These are phyloP conservation scores for Anolis sagrei DNA, from an alignment of 2,113 vertebrate species.

Conservation along the genomic window DNA sequence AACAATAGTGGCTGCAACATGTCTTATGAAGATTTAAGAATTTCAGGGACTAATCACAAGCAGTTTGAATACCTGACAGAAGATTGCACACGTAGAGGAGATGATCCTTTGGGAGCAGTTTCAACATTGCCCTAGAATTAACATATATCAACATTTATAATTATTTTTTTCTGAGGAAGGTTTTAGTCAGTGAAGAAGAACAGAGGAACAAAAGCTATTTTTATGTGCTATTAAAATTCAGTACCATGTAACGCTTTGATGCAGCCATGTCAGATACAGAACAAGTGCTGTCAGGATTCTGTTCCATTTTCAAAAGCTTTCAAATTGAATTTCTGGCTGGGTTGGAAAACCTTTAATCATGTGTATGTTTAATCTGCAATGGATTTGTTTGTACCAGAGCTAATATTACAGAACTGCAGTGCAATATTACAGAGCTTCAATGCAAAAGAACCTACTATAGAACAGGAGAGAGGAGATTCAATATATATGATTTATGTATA, in stretches of 20 bases:
- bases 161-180: background rate
- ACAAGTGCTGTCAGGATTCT: slow-evolving; percentile 55
- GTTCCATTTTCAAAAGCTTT: slow-evolving; percentile 61
- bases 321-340: slow-evolving; percentile 63
- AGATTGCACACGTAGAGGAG: background rate
- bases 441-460: background rate
- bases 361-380: slow-evolving; percentile 35
- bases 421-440: slow-evolving; percentile 15
- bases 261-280: slow-evolving; percentile 50
- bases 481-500: background rate
- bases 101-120: background rate
- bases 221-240: slow-evolving; percentile 49
- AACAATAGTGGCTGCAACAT: rapidly evolving
- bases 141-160: slow-evolving; percentile 2
- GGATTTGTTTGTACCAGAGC: slow-evolving; percentile 26
- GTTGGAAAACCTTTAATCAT: slow-evolving; percentile 50
- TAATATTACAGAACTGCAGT: slow-evolving; percentile 4
- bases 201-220: slow-evolving; percentile 38
- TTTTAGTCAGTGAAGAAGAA: slow-evolving; percentile 31
- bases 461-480: background rate
- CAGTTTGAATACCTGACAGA: background rate
- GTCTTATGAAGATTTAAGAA: slow-evolving; percentile 9
- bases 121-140: background rate
- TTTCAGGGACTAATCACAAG: background rate
- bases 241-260: slow-evolving; percentile 48